Evolutionary conservation across 2,888 invertebrate species (phyloP).

Genomic region (Syrphus vitripennis): DNA sequence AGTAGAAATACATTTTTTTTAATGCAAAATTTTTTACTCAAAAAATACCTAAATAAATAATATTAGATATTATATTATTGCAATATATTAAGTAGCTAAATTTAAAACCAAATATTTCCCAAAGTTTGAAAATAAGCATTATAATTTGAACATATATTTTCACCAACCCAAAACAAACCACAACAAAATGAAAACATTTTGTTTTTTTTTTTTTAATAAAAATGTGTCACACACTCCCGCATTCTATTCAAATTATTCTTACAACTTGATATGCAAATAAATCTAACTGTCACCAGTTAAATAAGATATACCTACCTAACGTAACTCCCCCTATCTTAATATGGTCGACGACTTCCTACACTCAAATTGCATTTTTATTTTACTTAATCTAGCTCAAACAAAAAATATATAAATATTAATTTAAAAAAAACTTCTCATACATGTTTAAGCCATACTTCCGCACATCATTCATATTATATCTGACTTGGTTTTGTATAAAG

Average conservation of each 20-base stretch:
- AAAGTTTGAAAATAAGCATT: neutral
- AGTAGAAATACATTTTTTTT: no score
- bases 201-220: no score
- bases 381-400: conserved; percentile 1
- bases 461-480: neutral
- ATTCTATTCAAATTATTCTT: conserved; percentile 19
- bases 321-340: neutral
- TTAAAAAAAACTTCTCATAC: neutral
- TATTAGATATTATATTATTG: no score
- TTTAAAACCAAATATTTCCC: no score
- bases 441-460: neutral
- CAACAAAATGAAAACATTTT: neutral
- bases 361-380: neutral
- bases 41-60: no score
- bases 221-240: conserved; percentile 22
- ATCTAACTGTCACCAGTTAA: neutral
- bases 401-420: conserved; percentile 16
- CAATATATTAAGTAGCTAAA: no score
- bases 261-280: conserved; percentile 27
- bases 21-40: no score
- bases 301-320: neutral
- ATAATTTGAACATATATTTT: neutral
- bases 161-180: neutral
- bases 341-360: conserved; percentile 12
- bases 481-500: conserved; percentile 22